phyloP scores from a whole-genome alignment of 2,113 vertebrate species.

The Coreoperca whiteheadi region DNA sequence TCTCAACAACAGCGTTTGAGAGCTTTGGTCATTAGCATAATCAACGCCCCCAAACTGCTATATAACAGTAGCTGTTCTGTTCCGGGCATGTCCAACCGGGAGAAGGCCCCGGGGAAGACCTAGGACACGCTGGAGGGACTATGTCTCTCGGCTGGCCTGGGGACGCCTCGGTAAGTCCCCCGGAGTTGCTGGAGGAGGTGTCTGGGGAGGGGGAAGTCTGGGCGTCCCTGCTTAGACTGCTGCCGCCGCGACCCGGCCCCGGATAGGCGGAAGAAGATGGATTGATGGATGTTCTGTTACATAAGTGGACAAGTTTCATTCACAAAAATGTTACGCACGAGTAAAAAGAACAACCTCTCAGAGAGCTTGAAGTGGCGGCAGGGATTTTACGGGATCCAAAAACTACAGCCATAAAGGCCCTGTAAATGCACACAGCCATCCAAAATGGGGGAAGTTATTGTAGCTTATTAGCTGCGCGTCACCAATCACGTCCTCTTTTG shows the following conservation, averaged over 20 bases:
- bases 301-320: not conserved
- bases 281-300: not conserved
- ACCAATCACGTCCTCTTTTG: not conserved
- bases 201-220: no score
- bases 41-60: not conserved
- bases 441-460: not conserved
- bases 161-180: no score
- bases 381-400: not conserved
- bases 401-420: not conserved
- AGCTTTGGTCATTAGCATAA: not conserved
- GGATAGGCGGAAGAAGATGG: no score
- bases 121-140: no score
- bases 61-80: not conserved
- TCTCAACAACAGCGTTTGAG: slow-evolving; percentile 16
- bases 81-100: no score
- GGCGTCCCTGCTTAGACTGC: no score
- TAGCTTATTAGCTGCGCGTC: no score
- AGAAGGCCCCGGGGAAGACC: no score
- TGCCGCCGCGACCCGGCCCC: no score
- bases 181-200: no score
- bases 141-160: no score
- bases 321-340: not conserved
- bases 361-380: not conserved
- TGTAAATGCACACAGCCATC: not conserved
- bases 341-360: not conserved